Base-by-base conservation (phyloP, 1,140 invertebrate genomes). In the Sinella curviseta region DNA sequence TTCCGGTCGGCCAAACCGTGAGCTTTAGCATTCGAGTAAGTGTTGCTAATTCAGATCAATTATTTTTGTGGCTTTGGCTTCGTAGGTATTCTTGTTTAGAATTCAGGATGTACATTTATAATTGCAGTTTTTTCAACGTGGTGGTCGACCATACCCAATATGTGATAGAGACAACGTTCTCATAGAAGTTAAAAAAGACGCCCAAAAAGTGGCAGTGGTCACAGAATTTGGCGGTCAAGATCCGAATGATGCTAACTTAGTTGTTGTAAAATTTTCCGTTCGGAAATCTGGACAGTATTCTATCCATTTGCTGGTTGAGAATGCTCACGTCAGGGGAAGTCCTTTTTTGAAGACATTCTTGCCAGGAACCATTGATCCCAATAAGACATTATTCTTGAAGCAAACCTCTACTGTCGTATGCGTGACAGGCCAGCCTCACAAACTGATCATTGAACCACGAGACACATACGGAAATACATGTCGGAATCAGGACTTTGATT, bases 381-480 rank as follows among this genome's bases (percentile, higher is more conserved):
- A 92, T 82, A 92, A 95, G 84, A 95, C 94, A 33, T 89, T 93
- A 4, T 94, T 97, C 84, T 91, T 95, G 54, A 90, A 94, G 76
- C 94, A 95, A 85, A 94, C 92, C 84, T 95, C 94, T 55, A 96
- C 94, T 1, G 92, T 96, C 33, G 91, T 96, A 76, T 94, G 94
- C 88, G 93, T 92, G 77, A 90, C 93, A 70, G 91, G 92, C 78
- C 87, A 92, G 54, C 90, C 93, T 74, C 93, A 95, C 86, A 89
- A 92, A 31, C 90, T 97, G 85, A 92, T 92, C 84, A 93, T 97
- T 83, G 95, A 97, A 86, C 95, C 94, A 17, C 88, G 95, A 74
- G 95, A 97, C 87, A 92, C 94, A 85, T 97, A 94, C 86, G 93
- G 94, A 84, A 97, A 97, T 89, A 89, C 94, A 4, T 95, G 94